A percentile compares a stretch with the other conserved stretches of the same genome.
phyloP scores from a whole-genome alignment of 2,113 vertebrate genomes.

The Eptesicus fuscus region DNA sequence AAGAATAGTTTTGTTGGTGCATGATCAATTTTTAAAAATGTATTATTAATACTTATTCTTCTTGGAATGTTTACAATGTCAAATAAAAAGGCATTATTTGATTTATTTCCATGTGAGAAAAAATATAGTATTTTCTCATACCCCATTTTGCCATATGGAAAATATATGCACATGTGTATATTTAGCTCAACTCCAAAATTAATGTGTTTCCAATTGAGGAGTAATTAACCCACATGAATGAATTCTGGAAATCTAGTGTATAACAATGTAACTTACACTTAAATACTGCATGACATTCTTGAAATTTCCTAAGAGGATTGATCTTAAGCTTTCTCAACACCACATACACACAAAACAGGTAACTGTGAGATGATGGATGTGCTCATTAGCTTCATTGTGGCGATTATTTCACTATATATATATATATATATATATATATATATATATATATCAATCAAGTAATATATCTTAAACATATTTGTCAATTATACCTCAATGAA shows the following conservation, averaged over 20 bases:
- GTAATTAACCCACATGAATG: not conserved
- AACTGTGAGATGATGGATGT: not conserved
- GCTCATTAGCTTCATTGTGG: not conserved
- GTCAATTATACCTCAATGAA: not conserved
- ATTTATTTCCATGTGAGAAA: not conserved
- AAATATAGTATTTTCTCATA: not conserved
- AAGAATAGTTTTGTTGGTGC: slow-evolving; percentile 10
- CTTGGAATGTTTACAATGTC: not conserved
- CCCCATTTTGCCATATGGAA: not conserved
- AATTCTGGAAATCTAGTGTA: not conserved
- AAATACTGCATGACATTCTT: not conserved
- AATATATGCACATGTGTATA: not conserved
- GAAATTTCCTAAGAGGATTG: not conserved
- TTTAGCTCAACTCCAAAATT: not conserved
- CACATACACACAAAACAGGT: not conserved
- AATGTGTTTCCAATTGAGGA: not conserved
- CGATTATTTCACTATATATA: not conserved
- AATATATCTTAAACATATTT: not conserved
- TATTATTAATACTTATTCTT: not conserved
- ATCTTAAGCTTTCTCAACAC: not conserved
- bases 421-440: not conserved
- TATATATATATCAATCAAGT: not conserved
- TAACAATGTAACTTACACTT: not conserved
- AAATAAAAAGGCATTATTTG: not conserved
- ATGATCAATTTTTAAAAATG: not conserved